These are phyloP conservation scores for Argya squamiceps DNA, from an alignment of 2,797 vertebrate species.

Conservation along the genomic window DNA sequence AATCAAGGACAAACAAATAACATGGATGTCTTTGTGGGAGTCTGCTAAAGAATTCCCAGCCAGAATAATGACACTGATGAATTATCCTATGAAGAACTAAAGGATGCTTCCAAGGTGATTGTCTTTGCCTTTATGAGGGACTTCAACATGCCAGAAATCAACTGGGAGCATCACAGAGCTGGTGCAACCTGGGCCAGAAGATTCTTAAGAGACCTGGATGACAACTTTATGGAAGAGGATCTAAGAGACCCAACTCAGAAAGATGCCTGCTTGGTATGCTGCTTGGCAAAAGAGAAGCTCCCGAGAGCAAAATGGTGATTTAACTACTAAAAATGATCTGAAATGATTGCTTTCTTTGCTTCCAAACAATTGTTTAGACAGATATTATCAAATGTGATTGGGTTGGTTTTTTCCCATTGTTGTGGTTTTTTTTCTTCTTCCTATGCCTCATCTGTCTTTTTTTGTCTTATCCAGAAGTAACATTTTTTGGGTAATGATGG, in stretches of 20 bases:
- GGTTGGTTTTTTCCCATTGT: neutral
- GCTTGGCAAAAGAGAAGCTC: neutral
- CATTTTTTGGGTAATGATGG: neutral
- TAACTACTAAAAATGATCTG: neutral
- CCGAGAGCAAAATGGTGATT: neutral
- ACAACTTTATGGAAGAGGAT: neutral
- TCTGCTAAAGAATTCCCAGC: neutral
- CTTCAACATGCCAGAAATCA: neutral
- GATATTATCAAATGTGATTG: neutral
- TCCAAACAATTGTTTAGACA: neutral
- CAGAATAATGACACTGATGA: neutral
- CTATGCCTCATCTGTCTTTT: neutral
- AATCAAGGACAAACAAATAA: neutral
- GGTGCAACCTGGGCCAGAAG: accelerated
- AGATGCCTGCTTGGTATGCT: neutral
- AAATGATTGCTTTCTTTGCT: neutral
- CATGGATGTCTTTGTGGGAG: neutral
- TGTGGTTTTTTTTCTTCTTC: accelerated
- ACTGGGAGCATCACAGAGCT: neutral
- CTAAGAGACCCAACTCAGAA: neutral
- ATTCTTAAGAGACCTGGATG: neutral
- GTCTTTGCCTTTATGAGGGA: neutral
- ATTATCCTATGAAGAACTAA: neutral
- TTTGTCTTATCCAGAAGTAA: neutral
- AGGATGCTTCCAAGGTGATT: neutral